These are phyloP conservation scores for Diplosoma virens DNA, from an alignment of 23 tunicate genomes.

Conservation along the genomic window DNA sequence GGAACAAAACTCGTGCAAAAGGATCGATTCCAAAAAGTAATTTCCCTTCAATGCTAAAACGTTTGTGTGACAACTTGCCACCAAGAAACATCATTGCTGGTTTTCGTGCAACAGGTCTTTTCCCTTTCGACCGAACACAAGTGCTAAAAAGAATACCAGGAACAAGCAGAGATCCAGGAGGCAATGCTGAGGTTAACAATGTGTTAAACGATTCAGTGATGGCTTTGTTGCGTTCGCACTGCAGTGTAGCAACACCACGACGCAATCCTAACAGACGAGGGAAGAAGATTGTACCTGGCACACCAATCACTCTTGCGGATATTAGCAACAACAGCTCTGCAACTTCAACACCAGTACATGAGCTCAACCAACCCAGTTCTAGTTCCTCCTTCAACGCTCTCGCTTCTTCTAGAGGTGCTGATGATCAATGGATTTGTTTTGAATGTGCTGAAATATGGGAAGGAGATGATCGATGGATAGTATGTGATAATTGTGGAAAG, in stretches of 20 bases:
- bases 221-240: constrained; percentile 9
- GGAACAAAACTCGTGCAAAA: no score
- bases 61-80: no score
- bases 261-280: neutral
- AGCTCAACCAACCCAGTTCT: neutral
- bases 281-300: constrained; percentile 5
- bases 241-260: neutral
- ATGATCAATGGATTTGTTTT: constrained; percentile 10
- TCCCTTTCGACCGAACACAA: no score
- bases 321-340: no score
- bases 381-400: neutral
- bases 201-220: constrained; percentile 6
- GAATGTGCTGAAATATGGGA: neutral
- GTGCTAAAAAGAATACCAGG: no score
- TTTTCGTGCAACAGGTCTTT: no score
- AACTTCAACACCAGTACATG: neutral
- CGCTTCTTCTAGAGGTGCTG: neutral
- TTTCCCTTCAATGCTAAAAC: no score
- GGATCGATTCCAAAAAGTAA: no score
- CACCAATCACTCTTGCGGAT: constrained; percentile 16
- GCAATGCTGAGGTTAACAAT: neutral
- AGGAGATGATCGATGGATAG: constrained; percentile 23
- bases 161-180: constrained; percentile 8
- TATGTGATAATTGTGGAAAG: neutral
- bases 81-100: no score